Evolutionary conservation across 2,888 invertebrate species (phyloP), one percentile per base, ranked within the genome.

Genomic region (Tachystola acroxantha): DNA sequence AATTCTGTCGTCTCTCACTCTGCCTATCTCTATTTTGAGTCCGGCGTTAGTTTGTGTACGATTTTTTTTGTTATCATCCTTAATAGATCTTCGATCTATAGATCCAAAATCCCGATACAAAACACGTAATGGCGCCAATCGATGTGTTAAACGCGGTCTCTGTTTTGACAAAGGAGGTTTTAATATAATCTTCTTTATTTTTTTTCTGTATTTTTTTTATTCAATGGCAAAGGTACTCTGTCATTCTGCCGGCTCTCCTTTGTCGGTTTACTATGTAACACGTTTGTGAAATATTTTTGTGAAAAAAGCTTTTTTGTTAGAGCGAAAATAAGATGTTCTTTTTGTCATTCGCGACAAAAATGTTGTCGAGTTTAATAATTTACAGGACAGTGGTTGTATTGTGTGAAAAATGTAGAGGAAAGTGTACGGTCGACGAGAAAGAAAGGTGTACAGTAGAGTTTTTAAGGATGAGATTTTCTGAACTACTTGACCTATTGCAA

Each of bases 91-190:
- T n/a, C n/a, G 24, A 24, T 24, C 24, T n/a, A 24, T 24, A 4
- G 24, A 24, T 24, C 24, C 24, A n/a, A 24, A 24, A 24, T n/a
- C 2, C 24, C 24, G 24, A 14, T 29, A 16, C 29, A 36, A 34
- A 37, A 53, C 48, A 46, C 50, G 45, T 40, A 58, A 63, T 66
- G 75, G 79, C 75, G 78, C 75, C 77, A 68, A 71, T 41, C 64
- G 65, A 55, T 50, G 74, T 24, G 24, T 78, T 71, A 78, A 77
- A 72, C 49, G 63, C 63, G 59, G 43, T 59, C 55, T 34, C 51
- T 72, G 65, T 73, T 74, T 63, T 69, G 70, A 75, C 74, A 74
- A 78, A 72, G 53, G 65, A 66, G 65, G 67, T 69, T 70, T 70
- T 63, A 36, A 36, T 36, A 36, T 67, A 70, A 70, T 69, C 71